Evolutionary conservation across 2,888 invertebrate genomes (phyloP).

Genomic region (Drosophila falleni): DNA sequence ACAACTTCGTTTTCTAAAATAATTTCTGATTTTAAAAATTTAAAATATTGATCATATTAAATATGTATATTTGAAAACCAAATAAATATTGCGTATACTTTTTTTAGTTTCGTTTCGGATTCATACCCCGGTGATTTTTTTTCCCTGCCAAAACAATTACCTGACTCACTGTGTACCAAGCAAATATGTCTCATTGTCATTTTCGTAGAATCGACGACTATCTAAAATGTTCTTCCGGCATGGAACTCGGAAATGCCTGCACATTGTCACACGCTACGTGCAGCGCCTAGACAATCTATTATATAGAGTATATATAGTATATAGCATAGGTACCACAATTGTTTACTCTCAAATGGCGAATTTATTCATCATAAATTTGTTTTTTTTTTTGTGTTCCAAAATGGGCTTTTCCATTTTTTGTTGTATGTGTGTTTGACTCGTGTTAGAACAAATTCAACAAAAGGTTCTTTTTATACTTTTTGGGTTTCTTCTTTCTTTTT

Average conservation of each 20-base stretch:
- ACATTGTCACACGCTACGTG: constrained; percentile 37
- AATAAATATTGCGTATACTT: too few species aligned
- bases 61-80: too few species aligned
- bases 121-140: too few species aligned
- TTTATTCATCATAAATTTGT: constrained; percentile 45
- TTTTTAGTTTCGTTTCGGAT: too few species aligned
- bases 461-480: constrained; percentile 21
- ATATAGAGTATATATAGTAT: constrained; percentile 10
- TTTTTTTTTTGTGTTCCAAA: constrained; percentile 28
- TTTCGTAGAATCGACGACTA: constrained; percentile 47
- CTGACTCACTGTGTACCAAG: background rate
- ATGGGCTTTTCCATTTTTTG: constrained; percentile 20
- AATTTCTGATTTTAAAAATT: too few species aligned
- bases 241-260: constrained; percentile 49
- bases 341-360: constrained; percentile 44
- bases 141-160: background rate
- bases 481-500: background rate
- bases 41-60: too few species aligned
- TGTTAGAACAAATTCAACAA: constrained; percentile 48
- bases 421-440: constrained; percentile 16
- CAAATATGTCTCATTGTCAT: constrained; percentile 37
- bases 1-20: too few species aligned
- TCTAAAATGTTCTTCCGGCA: constrained; percentile 50
- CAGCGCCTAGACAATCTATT: constrained; percentile 21
- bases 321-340: constrained; percentile 12